Evolutionary conservation across 2,113 vertebrate species (phyloP).

Genomic region (Condylura cristata): DNA sequence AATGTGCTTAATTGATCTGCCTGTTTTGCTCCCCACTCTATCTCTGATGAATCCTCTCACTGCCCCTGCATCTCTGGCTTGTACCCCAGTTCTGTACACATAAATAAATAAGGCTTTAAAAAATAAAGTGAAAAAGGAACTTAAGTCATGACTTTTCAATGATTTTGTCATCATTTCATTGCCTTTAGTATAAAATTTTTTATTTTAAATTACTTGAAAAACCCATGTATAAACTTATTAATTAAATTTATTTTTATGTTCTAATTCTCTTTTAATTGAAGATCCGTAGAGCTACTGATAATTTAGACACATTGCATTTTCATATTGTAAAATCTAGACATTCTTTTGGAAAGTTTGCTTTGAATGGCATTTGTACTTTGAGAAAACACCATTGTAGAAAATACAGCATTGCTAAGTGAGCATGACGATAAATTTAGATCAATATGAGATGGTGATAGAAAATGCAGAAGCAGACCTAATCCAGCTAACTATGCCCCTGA

Average conservation of each 20-base stretch:
- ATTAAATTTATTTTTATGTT: neutral
- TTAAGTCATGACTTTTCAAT: neutral
- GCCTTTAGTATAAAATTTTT: neutral
- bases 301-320: neutral
- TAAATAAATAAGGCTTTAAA: too few relatives aligned
- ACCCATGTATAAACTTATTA: neutral
- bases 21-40: too few relatives aligned
- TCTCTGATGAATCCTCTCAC: too few relatives aligned
- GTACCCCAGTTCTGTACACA: too few relatives aligned
- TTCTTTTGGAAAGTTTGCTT: neutral
- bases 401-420: neutral
- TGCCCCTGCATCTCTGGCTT: too few relatives aligned
- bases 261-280: neutral
- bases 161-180: neutral
- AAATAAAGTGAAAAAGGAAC: neutral
- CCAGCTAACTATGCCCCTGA: constrained; percentile 81
- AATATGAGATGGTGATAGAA: constrained; percentile 63
- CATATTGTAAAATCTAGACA: neutral
- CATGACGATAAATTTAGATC: constrained; percentile 75
- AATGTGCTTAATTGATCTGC: too few relatives aligned
- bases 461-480: constrained; percentile 75
- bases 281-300: neutral
- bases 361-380: neutral
- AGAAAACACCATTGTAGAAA: constrained; percentile 31
- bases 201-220: neutral